Base-by-base conservation (phyloP, 1,140 invertebrate genomes). In the Anthonomus grandis region DNA sequence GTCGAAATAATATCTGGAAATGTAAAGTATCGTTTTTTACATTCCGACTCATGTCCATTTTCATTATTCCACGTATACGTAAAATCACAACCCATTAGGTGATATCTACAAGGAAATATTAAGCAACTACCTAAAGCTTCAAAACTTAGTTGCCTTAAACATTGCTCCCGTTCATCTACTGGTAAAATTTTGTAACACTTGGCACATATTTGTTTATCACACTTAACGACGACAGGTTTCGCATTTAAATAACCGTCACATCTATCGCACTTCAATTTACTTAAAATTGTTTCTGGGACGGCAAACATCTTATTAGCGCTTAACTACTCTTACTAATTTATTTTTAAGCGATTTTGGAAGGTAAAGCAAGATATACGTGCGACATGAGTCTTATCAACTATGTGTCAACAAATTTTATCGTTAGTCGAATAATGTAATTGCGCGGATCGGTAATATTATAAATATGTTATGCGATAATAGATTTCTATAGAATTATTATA, bases 91-190 rank as follows among this genome's bases (percentile, higher is more conserved):
- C 59, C 53, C 34, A 50, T 56, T 27, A 47, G 17, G 18, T 61
- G 47, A 21, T 56, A 61, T 18, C 53, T 50, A 38, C 59, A 56
- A 12, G 59, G 59, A 17, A 61, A 61, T 15, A 45, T 31, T 4
- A 56, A 13, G 15, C 38, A 61, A n/a, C 18, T 46, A 9, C 27
- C 53, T 15, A 56, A 34, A 5, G 45, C 45, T 41, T 61, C 53
- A 42, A 34, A 61, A 25, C 13, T 34, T 12, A 47, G 36, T 31
- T 61, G 39, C 13, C 37, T 13, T 6, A 38, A 15, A 22, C 47
- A 61, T 4, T 18, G 2, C 19, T 44, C 23, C 27, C 57, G 50
- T 21, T 61, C 52, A 8, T 56, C 37, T 9, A 18, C 9, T 2
- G 59, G 53, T 27, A 61, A 23, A 18, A 56, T 55, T 23, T 39